Evolutionary conservation across 2,888 invertebrate species (phyloP), one percentile per base, ranked within the genome.

Genomic region (Lasius fuliginosus): DNA sequence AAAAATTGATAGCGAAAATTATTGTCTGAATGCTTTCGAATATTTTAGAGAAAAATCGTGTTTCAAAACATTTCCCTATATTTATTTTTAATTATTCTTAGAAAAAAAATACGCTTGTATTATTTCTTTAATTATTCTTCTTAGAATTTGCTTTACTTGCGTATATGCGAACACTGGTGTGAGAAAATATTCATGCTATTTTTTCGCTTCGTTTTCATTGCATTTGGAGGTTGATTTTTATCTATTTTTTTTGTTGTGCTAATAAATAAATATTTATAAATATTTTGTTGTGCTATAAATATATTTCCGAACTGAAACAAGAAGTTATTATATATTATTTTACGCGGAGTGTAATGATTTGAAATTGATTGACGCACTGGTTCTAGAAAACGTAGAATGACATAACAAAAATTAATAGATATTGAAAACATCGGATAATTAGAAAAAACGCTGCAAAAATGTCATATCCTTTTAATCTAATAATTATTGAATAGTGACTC

Each of bases 381-480:
- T 33, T 62, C 46, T 5, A 75, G 62, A 23, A 64, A 75, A 49
- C 5, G 3, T 15, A 53, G n/a, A 1, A 5, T 56, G 3, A 36
- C 3, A 15, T 11, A 3, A 46, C 33, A 64, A 49, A 64, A 76
- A 42, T 74, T 60, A 65, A 65, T 23, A 23, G 23, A 23, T 23
- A 56, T 33, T 62, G 5, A 46, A 74, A 8, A 65, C 23, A 49
- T 64, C 64, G 1, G 15, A 0, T 11, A 53, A 53, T 40, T 27
- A 75, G 8, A 33, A 56, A 30, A 46, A 67, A 82, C 23, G 60
- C 62, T 18, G 27, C 33, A 6, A n/a, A 83, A 71, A n/a, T 62
- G 18, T 86, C 62, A 40, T 56, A 49, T 0, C 11, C 18, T n/a
- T 64, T n/a, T 8, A 53, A 74, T 75, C 33, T 62, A 68, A 71